Evolutionary conservation across 1,140 invertebrate genomes (phyloP), one percentile per base, ranked within the genome.

Genomic region (Drosophila aff.): DNA sequence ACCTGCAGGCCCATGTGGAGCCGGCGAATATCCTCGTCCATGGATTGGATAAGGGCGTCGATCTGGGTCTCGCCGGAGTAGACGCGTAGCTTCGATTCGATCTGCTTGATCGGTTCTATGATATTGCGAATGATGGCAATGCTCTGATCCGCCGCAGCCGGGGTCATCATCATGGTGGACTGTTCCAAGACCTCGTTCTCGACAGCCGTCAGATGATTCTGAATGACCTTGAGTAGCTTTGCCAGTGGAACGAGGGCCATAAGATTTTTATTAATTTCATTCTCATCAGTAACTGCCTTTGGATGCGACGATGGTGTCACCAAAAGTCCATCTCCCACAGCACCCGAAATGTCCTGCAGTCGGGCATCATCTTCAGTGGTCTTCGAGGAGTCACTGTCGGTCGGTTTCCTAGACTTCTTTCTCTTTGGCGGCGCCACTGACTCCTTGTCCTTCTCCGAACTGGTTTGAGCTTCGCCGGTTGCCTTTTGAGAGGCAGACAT

Each of bases 101-200:
- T 94, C 91, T 96, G 95, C 69, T 93, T 94, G 16, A 96, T 82
- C 2, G 96, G 95, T 50, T 95, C 94, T n/a, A 94, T 92, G 47
- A 96, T 92, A 76, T 94, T 95, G 47, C 93, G 93, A 16, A 96
- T 94, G n/a, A 95, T 94, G 77, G 95, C 95, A 68, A 96, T 93
- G 82, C 95, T 96, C 73, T 94, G 94, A 68, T 95, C 94, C 4
- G 95, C 95, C 16, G 95, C 94, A 31, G 95, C 93, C 10, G 94
- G 93, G 0, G 95, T 94, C 81, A 95, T 94, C 94, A 95, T 95
- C 65, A 95, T 93, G 47, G 95, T 94, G 9, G 95, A 95, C 86
- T 95, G 95, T 18, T 94, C 86, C 58, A 95, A 91, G 7, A 95
- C 94, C 85, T 95, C 95, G 66, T 94, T 93, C 90, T 95, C 94